phyloP scores from a whole-genome alignment of 2,888 invertebrate genomes.

The Malacosoma neustria region DNA sequence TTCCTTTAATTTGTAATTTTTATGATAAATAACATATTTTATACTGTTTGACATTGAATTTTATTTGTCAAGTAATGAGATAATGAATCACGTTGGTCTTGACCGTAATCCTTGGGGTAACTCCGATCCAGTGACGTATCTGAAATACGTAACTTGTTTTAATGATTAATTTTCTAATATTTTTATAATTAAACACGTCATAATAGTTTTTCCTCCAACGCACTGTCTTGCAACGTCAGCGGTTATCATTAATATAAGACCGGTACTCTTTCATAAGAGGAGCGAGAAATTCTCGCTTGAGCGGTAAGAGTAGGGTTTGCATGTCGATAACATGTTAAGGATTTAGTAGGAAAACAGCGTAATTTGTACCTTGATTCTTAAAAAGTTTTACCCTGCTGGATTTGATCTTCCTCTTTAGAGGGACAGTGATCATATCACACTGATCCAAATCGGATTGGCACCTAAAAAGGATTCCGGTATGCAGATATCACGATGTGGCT shows the following conservation, averaged over 20 bases:
- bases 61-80: background rate
- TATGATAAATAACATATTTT: too few relatives aligned
- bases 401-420: too few relatives aligned
- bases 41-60: background rate
- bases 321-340: too few relatives aligned
- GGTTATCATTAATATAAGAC: background rate
- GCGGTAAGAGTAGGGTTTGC: background rate
- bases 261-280: slow-evolving; percentile 1
- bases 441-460: too few relatives aligned
- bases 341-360: too few relatives aligned
- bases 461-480: too few relatives aligned
- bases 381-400: too few relatives aligned
- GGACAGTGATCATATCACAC: too few relatives aligned
- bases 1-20: too few relatives aligned
- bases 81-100: background rate
- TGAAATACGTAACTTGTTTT: background rate
- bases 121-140: background rate
- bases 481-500: too few relatives aligned
- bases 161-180: background rate
- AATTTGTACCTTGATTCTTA: too few relatives aligned
- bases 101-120: background rate
- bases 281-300: too few relatives aligned
- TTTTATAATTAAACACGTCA: background rate
- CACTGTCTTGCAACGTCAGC: background rate
- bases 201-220: background rate